phyloP scores from a whole-genome alignment of 2,113 vertebrate genomes.

The Cyprinus carpio region DNA sequence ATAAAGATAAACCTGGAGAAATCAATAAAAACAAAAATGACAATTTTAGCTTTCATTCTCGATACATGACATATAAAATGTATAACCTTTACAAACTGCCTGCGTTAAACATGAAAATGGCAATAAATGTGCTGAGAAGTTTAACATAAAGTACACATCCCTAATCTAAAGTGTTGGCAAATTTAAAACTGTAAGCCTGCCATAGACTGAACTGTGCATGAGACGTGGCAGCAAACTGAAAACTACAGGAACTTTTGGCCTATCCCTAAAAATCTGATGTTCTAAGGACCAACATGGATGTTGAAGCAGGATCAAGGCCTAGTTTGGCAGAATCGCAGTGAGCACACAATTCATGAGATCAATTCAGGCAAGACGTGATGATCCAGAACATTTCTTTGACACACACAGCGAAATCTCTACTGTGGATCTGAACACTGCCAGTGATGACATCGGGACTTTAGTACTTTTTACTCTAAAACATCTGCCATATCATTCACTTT shows the following conservation, averaged over 20 bases:
- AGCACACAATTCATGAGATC: background rate
- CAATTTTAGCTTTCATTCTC: background rate
- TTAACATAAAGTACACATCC: background rate
- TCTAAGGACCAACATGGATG: background rate
- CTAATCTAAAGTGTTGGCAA: no score
- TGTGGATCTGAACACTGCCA: background rate
- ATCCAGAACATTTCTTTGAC: conserved; percentile 7
- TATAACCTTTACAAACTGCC: background rate
- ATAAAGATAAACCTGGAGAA: background rate
- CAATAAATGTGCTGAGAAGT: background rate
- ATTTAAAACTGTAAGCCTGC: background rate
- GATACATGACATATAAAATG: background rate
- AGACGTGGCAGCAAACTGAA: background rate
- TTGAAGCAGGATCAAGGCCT: background rate
- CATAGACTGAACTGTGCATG: background rate
- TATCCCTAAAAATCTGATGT: background rate
- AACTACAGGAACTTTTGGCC: background rate
- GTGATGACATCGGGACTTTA: background rate
- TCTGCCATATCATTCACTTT: background rate
- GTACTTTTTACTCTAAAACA: background rate
- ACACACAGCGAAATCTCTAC: background rate
- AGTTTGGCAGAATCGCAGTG: background rate
- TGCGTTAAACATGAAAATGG: background rate
- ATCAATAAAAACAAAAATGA: background rate
- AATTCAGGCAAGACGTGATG: background rate